Evolutionary conservation across 2,113 vertebrate species (phyloP).

Genomic region (Connochaetes taurinus): DNA sequence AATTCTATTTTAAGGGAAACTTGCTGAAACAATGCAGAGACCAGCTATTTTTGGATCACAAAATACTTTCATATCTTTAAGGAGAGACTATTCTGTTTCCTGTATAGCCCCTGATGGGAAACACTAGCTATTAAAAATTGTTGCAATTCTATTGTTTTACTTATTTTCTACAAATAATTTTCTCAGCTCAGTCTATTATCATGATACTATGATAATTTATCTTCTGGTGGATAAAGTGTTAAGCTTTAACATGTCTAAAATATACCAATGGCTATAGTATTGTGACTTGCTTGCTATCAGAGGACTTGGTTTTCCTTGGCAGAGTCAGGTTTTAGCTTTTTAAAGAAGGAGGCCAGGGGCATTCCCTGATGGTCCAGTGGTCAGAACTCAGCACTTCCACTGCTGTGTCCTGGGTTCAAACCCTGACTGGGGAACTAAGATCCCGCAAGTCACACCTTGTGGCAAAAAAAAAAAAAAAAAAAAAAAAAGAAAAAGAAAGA

Average conservation of each 20-base stretch:
- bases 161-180: conserved; percentile 1
- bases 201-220: background rate
- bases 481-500: background rate
- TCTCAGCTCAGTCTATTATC: background rate
- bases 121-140: background rate
- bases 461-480: background rate
- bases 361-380: background rate
- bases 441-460: background rate
- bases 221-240: background rate
- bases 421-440: background rate
- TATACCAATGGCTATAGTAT: background rate
- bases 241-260: background rate
- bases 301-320: background rate
- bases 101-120: background rate
- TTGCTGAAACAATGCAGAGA: background rate
- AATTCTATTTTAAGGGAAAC: conserved; percentile 28
- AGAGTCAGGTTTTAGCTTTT: background rate
- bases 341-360: background rate
- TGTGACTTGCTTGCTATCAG: background rate
- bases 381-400: background rate
- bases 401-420: background rate
- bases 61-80: background rate
- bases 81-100: background rate
- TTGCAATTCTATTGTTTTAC: background rate
- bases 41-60: conserved; percentile 6